These are phyloP conservation scores for Lipotes vexillifer DNA, from an alignment of 2,113 vertebrate species.

Conservation along the genomic window DNA sequence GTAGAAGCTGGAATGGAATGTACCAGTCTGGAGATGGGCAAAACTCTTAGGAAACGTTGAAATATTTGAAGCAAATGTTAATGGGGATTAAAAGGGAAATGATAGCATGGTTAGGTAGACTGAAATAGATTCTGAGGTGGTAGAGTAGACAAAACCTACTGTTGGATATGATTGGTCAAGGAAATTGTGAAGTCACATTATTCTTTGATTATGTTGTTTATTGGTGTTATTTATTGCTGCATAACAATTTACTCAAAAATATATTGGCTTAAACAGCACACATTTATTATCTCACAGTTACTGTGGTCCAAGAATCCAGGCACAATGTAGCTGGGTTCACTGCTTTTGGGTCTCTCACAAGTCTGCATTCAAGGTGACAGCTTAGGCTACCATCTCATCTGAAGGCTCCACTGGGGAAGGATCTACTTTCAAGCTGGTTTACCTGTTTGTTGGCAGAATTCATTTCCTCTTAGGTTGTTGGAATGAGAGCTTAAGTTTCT, in stretches of 20 bases:
- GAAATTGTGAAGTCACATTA: background rate
- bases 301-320: background rate
- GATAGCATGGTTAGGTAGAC: background rate
- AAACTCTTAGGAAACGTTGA: background rate
- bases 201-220: background rate
- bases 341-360: background rate
- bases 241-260: background rate
- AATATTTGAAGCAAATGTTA: background rate
- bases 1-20: background rate
- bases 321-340: background rate
- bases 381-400: background rate
- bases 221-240: background rate
- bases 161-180: background rate
- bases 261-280: background rate
- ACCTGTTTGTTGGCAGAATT: background rate
- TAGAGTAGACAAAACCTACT: background rate
- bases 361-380: no score
- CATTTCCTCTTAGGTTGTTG: background rate
- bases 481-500: background rate
- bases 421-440: background rate
- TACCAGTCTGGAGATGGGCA: background rate
- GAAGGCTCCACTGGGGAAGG: background rate
- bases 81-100: background rate
- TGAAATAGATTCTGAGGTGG: background rate
- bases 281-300: background rate